Percentiles rank a stretch among this genome's conserved stretches.
Evolutionary conservation across 2,888 invertebrate species (phyloP).

Genomic region (Scaptodrosophila latifasciaeformis): DNA sequence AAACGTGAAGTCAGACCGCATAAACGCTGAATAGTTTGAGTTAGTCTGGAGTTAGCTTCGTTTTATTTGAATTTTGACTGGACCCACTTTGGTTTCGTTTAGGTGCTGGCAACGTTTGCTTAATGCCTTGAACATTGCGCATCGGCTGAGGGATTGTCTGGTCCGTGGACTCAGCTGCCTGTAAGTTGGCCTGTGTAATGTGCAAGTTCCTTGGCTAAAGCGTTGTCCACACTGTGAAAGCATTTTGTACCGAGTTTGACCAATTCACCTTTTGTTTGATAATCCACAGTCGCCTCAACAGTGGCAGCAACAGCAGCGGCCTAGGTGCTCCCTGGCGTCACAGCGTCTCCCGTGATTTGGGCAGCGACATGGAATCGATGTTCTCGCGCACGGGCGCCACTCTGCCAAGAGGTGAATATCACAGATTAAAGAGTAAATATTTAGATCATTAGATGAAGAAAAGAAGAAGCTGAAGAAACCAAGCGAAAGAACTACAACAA

Average conservation of each 20-base stretch:
- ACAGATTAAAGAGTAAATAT: conserved; percentile 75
- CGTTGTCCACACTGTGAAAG: too few species aligned
- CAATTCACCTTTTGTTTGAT: too few species aligned
- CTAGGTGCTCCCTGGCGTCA: conserved; percentile 78
- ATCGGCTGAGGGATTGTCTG: conserved; percentile 37
- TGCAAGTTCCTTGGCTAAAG: conserved; percentile 44
- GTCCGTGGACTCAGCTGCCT: conserved; percentile 41
- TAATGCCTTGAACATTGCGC: conserved; percentile 38
- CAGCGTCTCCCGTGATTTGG: conserved; percentile 81
- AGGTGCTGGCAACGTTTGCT: conserved; percentile 43
- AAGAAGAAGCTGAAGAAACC: conserved; percentile 26
- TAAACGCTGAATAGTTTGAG: too few species aligned
- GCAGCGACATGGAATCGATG: conserved; percentile 84
- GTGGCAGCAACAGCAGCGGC: conserved; percentile 50
- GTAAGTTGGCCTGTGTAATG: conserved; percentile 55
- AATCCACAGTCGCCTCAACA: conserved; percentile 72
- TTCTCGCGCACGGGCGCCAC: conserved; percentile 79
- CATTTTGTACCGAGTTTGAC: too few species aligned
- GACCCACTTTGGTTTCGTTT: too few species aligned
- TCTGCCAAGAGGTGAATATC: conserved; percentile 83
- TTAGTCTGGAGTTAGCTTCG: too few species aligned
- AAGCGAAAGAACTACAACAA: conserved; percentile 23
- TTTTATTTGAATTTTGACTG: too few species aligned
- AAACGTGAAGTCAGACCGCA: too few species aligned
- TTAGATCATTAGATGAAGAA: conserved; percentile 67